Evolutionary conservation across 1,140 invertebrate genomes (phyloP).

Genomic region (Lerema accius): DNA sequence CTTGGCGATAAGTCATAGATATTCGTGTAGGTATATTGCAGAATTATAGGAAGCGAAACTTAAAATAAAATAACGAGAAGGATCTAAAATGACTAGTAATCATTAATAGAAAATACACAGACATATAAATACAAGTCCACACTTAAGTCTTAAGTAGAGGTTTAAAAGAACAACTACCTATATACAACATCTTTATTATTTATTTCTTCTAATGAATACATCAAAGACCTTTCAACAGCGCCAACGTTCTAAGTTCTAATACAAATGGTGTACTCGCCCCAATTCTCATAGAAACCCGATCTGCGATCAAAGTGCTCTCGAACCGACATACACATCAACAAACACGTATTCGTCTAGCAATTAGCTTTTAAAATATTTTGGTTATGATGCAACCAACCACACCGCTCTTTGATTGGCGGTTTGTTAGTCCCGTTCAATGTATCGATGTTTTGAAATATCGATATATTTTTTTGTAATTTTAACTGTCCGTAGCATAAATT

Average conservation of each 20-base stretch:
- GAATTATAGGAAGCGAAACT: no score
- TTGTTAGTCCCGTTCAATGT: neutral
- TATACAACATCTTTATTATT: neutral
- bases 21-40: no score
- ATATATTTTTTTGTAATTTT: no score
- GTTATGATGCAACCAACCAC: constrained; percentile 2
- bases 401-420: neutral
- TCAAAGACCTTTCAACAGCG: constrained; percentile 1
- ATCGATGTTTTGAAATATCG: constrained; percentile 1
- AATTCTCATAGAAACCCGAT: constrained; percentile 5
- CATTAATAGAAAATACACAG: no score
- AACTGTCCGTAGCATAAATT: no score
- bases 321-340: neutral
- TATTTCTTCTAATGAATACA: constrained; percentile 1
- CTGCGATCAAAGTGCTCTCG: constrained; percentile 2
- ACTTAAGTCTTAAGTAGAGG: no score
- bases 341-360: neutral
- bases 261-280: neutral
- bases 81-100: no score
- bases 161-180: neutral
- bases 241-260: neutral
- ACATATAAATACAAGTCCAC: no score
- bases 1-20: no score
- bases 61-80: no score
- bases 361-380: constrained; percentile 6